Percentiles rank a stretch among this genome's conserved stretches.
Conservation (phyloP, 37 sponge, comb jelly and placozoan genomes). For the Geodia barretti region DNA sequence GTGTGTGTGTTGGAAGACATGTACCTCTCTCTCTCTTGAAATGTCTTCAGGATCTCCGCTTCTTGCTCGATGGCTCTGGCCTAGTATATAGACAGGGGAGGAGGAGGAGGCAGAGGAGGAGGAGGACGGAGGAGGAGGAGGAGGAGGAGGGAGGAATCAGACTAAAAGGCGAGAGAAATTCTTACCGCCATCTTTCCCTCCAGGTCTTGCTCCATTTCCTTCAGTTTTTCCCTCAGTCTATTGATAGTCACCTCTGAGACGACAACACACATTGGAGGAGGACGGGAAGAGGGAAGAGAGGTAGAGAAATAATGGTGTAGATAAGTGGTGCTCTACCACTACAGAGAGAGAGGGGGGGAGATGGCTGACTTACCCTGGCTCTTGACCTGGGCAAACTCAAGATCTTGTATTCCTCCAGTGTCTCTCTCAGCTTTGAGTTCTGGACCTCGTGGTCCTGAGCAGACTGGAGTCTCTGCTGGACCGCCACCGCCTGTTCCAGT, state of each 20-base stretch:
- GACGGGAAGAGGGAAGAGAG: not conserved
- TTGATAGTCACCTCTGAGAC: constrained; percentile 78
- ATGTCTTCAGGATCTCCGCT: constrained; percentile 45
- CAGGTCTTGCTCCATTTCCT: constrained; percentile 65
- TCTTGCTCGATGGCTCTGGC: constrained; percentile 34
- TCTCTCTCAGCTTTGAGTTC: constrained; percentile 88
- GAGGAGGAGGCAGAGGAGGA: too few species aligned
- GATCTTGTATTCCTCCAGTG: constrained; percentile 91
- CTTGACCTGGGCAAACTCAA: constrained; percentile 93
- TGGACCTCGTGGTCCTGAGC: constrained; percentile 87
- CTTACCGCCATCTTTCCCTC: constrained; percentile 62
- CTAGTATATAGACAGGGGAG: constrained; percentile 11
- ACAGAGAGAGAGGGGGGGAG: too few species aligned
- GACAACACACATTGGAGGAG: not conserved
- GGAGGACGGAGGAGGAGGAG: too few species aligned
- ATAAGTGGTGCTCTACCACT: too few species aligned
- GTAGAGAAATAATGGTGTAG: too few species aligned
- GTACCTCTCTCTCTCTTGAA: constrained; percentile 63
- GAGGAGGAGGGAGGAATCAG: not conserved
- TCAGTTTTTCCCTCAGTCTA: constrained; percentile 77
- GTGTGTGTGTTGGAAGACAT: not conserved
- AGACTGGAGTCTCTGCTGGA: constrained; percentile 70
- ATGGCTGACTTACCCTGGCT: constrained; percentile 67
- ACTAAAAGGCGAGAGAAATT: not conserved
- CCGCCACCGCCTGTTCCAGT: constrained; percentile 74